Percentiles rank a stretch among this genome's conserved stretches.
Evolutionary conservation across 2,113 vertebrate species (phyloP).

Genomic region (Megalops atlanticus): DNA sequence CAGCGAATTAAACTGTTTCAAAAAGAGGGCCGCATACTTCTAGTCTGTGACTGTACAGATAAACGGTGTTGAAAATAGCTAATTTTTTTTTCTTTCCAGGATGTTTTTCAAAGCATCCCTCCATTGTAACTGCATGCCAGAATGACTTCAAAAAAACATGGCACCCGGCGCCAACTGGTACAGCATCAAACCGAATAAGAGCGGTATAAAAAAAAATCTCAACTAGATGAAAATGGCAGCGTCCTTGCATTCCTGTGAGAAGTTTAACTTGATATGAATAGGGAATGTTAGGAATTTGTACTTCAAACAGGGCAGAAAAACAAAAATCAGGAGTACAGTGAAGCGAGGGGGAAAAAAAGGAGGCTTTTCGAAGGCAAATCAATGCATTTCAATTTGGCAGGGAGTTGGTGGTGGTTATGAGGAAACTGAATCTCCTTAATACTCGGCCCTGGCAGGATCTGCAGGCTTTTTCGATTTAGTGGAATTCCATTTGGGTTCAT

Average conservation of each 20-base stretch:
- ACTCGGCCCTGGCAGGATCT: slow-evolving; percentile 36
- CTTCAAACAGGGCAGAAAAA: slow-evolving; percentile 56
- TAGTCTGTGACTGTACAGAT: slow-evolving; percentile 43
- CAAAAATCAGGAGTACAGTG: slow-evolving; percentile 21
- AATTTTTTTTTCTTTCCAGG: slow-evolving; percentile 37
- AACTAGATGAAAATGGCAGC: slow-evolving; percentile 54
- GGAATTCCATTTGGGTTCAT: slow-evolving; percentile 42
- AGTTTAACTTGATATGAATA: slow-evolving; percentile 40
- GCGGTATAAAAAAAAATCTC: slow-evolving; percentile 53
- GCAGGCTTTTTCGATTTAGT: slow-evolving; percentile 39
- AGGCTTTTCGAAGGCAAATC: slow-evolving; percentile 36
- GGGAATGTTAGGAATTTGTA: slow-evolving; percentile 61
- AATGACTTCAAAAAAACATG: slow-evolving; percentile 54
- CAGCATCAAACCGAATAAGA: slow-evolving; percentile 64
- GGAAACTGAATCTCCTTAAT: slow-evolving; percentile 53
- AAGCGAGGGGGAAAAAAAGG: slow-evolving; percentile 24
- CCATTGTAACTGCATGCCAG: slow-evolving; percentile 59
- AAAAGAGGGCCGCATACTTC: slow-evolving; percentile 36
- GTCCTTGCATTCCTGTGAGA: slow-evolving; percentile 48
- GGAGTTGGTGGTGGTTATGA: slow-evolving; percentile 27
- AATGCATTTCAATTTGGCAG: slow-evolving; percentile 44
- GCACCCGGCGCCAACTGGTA: slow-evolving; percentile 60
- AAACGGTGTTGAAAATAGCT: slow-evolving; percentile 37
- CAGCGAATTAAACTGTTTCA: slow-evolving; percentile 55
- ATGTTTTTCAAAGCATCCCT: slow-evolving; percentile 60